These are phyloP conservation scores for Metaphire vulgaris DNA, from an alignment of 1,140 invertebrate species.

Conservation along the genomic window DNA sequence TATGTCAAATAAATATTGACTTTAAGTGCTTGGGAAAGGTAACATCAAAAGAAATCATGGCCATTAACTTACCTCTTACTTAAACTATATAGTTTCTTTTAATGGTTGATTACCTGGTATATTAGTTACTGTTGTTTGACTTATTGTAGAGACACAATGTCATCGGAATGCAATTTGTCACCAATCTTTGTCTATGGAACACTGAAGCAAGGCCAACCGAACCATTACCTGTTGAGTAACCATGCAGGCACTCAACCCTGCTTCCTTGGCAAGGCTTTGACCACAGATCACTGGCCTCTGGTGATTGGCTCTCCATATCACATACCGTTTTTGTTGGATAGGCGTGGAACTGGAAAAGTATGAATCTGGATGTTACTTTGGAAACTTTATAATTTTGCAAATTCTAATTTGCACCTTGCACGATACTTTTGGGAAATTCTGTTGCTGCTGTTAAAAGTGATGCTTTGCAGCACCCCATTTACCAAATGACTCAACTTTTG, in stretches of 20 bases:
- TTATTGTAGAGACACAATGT: neutral
- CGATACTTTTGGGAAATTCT: too few relatives aligned
- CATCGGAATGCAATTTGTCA: neutral
- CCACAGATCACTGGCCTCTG: neutral
- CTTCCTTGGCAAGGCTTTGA: neutral
- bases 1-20: neutral
- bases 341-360: neutral
- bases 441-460: too few relatives aligned
- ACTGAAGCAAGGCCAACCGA: slow-evolving; percentile 5
- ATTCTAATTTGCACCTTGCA: too few relatives aligned
- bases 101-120: neutral
- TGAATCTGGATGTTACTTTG: neutral
- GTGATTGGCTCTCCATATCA: slow-evolving; percentile 7
- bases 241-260: neutral
- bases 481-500: too few relatives aligned
- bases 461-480: too few relatives aligned
- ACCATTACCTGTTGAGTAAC: neutral
- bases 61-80: neutral
- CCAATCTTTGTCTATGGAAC: slow-evolving; percentile 12
- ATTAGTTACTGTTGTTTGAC: neutral
- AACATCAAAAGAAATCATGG: neutral
- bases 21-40: neutral
- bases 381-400: too few relatives aligned
- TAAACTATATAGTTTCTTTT: neutral
- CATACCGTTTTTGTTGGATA: slow-evolving; percentile 13